Evolutionary conservation across 2,797 vertebrate species (phyloP), one percentile per base, ranked within the genome.

Genomic region (Eurystomus glaucurus): DNA sequence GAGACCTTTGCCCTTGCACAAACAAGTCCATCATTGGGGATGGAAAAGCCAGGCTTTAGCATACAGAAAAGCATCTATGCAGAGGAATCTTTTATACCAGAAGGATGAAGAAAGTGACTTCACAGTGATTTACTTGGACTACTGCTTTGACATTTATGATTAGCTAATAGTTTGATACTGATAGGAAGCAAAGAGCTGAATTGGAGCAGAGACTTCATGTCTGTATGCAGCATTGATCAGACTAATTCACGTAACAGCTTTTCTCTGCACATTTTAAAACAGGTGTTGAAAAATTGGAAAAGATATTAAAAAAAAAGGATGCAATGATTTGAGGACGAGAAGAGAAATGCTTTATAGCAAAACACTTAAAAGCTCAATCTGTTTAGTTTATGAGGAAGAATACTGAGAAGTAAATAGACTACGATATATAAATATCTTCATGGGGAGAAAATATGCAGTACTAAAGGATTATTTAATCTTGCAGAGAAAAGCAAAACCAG

Each of bases 311-410:
- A 62, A 85, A 61, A 68, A 23, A 37, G 22, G 35, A 57, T 31
- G n/a, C 35, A 76, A 50, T 76, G 62, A 86, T 89, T 60, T 17
- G 62, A 95, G 64, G 55, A 84, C 77, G 19, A 64, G 54, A 88
- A 90, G 57, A 89, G 39, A 95, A 94, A 96, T 77, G 50, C 19
- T 92, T 96, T 94, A 92, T 23, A 62, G 74, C 26, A 55, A 87
- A 94, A 79, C 28, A 64, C 45, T 93, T 94, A 87, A 77, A 95
- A 92, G 39, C 74, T 95, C 92, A 79, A 89, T 93, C 77, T 88
- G 85, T 86, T 96, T 94, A 57, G 51, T 50, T 96, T 82, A 94
- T 60, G 71, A 91, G 70, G 79, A 93, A 90, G 90, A 96, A 82
- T 75, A 79, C 54, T 62, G 87, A 95, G 57, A 78, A 94, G 55